phyloP scores from a whole-genome alignment of 2,113 vertebrate species.

The Stercorarius parasiticus region DNA sequence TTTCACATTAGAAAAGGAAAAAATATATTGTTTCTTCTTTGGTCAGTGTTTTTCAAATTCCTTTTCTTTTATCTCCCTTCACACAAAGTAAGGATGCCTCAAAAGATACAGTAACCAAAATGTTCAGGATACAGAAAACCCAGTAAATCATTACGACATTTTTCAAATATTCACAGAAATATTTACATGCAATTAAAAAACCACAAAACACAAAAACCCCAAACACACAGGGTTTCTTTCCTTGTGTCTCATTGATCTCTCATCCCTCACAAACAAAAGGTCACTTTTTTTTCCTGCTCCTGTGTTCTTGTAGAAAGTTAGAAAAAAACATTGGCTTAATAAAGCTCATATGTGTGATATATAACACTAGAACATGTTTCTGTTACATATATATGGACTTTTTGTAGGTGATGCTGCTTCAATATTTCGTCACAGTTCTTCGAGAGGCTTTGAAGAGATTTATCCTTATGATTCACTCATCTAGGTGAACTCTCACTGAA shows the following conservation, averaged over 20 bases:
- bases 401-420: neutral
- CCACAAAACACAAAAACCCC: fast-evolving
- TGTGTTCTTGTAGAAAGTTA: neutral
- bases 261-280: neutral
- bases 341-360: neutral
- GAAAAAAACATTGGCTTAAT: neutral
- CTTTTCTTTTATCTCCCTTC: neutral
- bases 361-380: neutral
- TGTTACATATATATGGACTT: neutral
- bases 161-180: neutral
- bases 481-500: neutral
- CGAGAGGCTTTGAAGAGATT: neutral
- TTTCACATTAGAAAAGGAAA: neutral
- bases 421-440: neutral
- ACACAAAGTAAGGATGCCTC: neutral
- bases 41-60: neutral
- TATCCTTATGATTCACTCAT: neutral
- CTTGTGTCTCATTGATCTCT: neutral
- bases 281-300: neutral
- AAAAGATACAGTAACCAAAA: neutral
- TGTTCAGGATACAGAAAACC: fast-evolving
- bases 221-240: fast-evolving
- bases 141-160: neutral
- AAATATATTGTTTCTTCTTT: neutral
- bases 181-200: neutral